Evolutionary conservation across 2,797 vertebrate species (phyloP).

Genomic region (Acanthopagrus latus): DNA sequence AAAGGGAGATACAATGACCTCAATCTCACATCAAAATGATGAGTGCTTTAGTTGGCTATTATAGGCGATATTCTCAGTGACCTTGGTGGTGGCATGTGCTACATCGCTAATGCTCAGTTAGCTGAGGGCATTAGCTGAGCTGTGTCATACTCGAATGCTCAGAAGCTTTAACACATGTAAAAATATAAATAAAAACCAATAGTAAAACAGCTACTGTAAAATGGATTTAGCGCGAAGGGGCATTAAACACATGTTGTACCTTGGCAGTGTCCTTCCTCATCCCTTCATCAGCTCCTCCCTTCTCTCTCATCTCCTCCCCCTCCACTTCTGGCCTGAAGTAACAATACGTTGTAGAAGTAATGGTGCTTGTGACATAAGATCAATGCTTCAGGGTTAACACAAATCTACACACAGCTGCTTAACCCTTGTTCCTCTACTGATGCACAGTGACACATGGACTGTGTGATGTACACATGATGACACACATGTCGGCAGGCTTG

Average conservation of each 20-base stretch:
- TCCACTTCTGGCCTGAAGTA: slow-evolving; percentile 63
- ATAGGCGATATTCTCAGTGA: slow-evolving; percentile 65
- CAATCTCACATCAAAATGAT: slow-evolving; percentile 63
- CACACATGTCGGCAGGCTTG: slow-evolving; percentile 26
- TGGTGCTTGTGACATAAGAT: slow-evolving; percentile 84
- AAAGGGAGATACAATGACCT: slow-evolving; percentile 61
- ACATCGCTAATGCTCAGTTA: slow-evolving; percentile 49
- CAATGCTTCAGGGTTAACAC: slow-evolving; percentile 84
- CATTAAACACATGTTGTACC: slow-evolving; percentile 68
- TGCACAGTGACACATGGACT: slow-evolving; percentile 59
- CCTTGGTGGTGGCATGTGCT: slow-evolving; percentile 65
- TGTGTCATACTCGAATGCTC: slow-evolving; percentile 28
- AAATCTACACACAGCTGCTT: slow-evolving; percentile 78
- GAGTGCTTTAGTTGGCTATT: slow-evolving; percentile 51
- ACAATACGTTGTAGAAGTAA: slow-evolving; percentile 82
- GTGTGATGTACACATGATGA: slow-evolving; percentile 45
- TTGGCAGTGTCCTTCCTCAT: slow-evolving; percentile 69
- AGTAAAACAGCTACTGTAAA: slow-evolving; percentile 46
- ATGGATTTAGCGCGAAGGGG: slow-evolving; percentile 50
- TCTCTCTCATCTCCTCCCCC: slow-evolving; percentile 30
- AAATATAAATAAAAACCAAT: slow-evolving; percentile 29
- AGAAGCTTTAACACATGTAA: slow-evolving; percentile 32
- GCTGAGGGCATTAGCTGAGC: slow-evolving; percentile 47
- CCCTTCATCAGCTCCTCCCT: slow-evolving; percentile 30
- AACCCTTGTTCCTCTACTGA: slow-evolving; percentile 69